phyloP scores from a whole-genome alignment of 2,113 vertebrate species.

The Nothoprocta pentlandii region DNA sequence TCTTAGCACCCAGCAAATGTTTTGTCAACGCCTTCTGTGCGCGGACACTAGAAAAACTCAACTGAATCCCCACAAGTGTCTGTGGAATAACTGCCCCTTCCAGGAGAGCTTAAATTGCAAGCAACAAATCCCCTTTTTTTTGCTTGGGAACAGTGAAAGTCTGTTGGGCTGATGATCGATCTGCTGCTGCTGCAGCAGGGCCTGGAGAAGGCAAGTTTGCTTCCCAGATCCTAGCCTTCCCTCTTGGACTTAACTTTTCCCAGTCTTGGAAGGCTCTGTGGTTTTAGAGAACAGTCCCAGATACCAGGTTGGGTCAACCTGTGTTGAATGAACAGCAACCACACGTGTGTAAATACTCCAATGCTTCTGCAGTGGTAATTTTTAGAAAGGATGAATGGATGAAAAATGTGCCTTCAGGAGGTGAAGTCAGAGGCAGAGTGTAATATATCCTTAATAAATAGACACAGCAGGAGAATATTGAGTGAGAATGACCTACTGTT shows the following conservation, averaged over 20 bases:
- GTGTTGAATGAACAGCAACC: neutral
- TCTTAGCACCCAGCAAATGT: neutral
- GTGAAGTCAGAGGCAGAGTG: neutral
- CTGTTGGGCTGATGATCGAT: neutral
- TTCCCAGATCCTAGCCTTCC: neutral
- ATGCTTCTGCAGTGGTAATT: neutral
- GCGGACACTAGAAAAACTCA: neutral
- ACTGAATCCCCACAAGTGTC: neutral
- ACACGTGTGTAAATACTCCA: neutral
- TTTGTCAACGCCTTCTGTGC: neutral
- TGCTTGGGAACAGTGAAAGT: neutral
- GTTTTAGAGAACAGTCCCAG: neutral
- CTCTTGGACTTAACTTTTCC: neutral
- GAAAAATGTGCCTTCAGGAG: neutral
- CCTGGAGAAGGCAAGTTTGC: neutral
- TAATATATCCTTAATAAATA: neutral
- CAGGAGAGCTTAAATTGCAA: neutral
- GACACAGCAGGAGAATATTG: neutral
- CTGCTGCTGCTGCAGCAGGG: neutral
- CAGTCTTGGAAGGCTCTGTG: neutral
- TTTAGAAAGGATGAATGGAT: neutral
- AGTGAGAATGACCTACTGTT: neutral
- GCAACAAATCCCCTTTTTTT: neutral
- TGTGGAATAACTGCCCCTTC: neutral
- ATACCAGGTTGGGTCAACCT: neutral